phyloP scores from a whole-genome alignment of 2,888 invertebrate genomes.

The Agapostemon virescens region DNA sequence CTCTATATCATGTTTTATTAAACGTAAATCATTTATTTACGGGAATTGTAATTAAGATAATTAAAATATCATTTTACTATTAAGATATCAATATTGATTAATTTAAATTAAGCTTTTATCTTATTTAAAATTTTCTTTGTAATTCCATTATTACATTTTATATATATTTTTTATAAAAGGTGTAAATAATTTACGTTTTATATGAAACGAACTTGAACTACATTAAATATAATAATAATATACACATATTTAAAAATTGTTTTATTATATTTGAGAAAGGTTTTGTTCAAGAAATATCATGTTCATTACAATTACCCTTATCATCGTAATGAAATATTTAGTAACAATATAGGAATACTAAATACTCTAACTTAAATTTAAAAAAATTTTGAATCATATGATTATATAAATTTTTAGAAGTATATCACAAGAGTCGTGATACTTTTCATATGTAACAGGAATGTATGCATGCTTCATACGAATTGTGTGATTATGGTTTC shows the following conservation, averaged over 20 bases:
- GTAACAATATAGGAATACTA: background rate
- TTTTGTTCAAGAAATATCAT: background rate
- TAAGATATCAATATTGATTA: conserved; percentile 19
- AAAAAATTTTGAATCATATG: conserved; percentile 8
- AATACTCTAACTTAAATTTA: conserved; percentile 4
- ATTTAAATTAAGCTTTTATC: conserved; percentile 31
- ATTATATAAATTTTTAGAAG: background rate
- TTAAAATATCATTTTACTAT: conserved; percentile 28
- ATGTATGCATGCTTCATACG: conserved; percentile 40
- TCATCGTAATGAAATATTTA: background rate
- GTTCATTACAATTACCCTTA: background rate
- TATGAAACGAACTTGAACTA: conserved; percentile 5
- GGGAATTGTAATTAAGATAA: conserved; percentile 37
- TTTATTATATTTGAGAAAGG: background rate
- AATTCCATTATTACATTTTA: background rate
- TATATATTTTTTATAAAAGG: conserved; percentile 8
- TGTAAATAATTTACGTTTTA: conserved; percentile 7
- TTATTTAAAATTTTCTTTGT: conserved; percentile 13
- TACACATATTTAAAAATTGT: background rate
- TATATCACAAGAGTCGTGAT: background rate
- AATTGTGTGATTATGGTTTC: conserved; percentile 20
- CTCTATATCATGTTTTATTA: conserved; percentile 71
- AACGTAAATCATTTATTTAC: conserved; percentile 45
- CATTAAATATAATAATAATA: background rate
- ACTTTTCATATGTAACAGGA: conserved; percentile 10